phyloP scores from a whole-genome alignment of 2,797 vertebrate genomes.

The Chanos chanos region DNA sequence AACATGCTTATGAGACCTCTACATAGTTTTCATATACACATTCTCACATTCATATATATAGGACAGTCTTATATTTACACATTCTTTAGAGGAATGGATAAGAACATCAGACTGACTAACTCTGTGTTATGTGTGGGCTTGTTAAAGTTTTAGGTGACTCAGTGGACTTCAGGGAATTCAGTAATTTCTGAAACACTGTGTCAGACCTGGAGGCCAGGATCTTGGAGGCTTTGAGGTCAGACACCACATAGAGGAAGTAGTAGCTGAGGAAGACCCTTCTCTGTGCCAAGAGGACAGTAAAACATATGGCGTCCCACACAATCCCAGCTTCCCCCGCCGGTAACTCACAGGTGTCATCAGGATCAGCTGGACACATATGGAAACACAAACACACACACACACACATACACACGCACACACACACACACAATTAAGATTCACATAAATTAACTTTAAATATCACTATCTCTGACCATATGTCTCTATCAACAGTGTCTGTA shows the following conservation, averaged over 20 bases:
- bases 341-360: conserved; percentile 66
- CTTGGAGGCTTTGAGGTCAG: conserved; percentile 73
- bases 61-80: no score
- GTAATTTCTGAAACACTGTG: neutral
- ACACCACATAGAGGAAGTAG: conserved; percentile 76
- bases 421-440: conserved; percentile 9
- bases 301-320: conserved; percentile 75
- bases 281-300: conserved; percentile 73
- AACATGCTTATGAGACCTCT: no score
- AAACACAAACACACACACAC: conserved; percentile 2
- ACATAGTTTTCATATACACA: no score
- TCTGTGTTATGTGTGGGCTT: no score
- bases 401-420: neutral
- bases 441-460: neutral
- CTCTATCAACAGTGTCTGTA: no score
- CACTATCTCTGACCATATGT: no score
- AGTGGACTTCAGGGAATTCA: neutral
- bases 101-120: neutral
- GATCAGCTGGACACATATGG: conserved; percentile 60
- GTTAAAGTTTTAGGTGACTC: neutral
- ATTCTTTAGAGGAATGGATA: no score
- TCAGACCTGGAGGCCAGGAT: conserved; percentile 75
- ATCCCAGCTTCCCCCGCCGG: conserved; percentile 74
- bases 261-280: conserved; percentile 75
- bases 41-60: no score